Evolutionary conservation across 1,140 invertebrate species (phyloP).

Genomic region (Frieseomelitta varia): DNA sequence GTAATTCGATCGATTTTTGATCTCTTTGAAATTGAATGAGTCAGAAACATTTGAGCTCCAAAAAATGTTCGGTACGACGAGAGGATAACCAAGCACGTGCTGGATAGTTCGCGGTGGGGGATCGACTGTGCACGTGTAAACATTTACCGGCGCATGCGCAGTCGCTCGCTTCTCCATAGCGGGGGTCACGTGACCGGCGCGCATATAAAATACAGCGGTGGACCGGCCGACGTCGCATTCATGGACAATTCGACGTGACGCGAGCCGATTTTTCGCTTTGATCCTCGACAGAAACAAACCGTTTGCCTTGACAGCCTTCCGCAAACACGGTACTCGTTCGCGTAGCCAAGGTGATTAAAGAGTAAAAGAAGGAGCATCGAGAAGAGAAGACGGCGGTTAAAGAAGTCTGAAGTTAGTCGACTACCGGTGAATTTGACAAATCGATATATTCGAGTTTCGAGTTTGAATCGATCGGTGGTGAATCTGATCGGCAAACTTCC

Average conservation of each 20-base stretch:
- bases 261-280: neutral
- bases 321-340: no score
- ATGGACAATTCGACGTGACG: slow-evolving; percentile 31
- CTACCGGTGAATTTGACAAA: neutral
- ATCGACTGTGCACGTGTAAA: slow-evolving; percentile 74
- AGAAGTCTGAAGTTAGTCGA: neutral
- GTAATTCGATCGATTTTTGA: neutral
- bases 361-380: no score
- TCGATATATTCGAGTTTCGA: no score
- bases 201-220: slow-evolving; percentile 73
- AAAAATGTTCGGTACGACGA: no score
- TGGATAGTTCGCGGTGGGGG: slow-evolving; percentile 22
- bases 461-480: neutral
- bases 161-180: neutral
- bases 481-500: neutral
- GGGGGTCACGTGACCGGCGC: slow-evolving; percentile 76
- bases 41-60: no score
- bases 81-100: slow-evolving; percentile 45
- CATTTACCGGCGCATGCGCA: slow-evolving; percentile 78
- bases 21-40: no score
- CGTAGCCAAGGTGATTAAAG: neutral
- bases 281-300: neutral
- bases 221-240: slow-evolving; percentile 78
- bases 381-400: neutral
- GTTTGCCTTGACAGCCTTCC: no score